Base-by-base conservation (phyloP, 2,113 vertebrate genomes). In the Morone saxatilis region DNA sequence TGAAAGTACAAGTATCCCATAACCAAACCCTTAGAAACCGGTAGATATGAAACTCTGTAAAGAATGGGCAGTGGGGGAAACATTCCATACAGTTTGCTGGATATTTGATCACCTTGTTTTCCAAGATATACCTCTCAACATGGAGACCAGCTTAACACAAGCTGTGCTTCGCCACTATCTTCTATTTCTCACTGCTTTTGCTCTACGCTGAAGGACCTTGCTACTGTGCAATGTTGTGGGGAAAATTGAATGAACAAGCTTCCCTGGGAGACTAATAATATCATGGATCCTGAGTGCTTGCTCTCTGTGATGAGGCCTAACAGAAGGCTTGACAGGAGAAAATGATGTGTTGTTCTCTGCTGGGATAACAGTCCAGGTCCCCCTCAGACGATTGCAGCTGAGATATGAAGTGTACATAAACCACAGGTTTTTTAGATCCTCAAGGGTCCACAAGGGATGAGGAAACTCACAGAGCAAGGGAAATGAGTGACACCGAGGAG, bases 241-340 rank as follows among this genome's bases (percentile, higher is more conserved):
- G 82, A 84, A 92, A 88, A 93, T 80, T 86, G 86, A 91, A 89
- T 88, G 92, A 92, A 92, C 82, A 83, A 88, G 84, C 83, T 84
- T 90, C 86, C 93, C 92, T 80, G 60, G 83, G 93, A 94, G 93
- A 93, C 90, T 92, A 92, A 92, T 93, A 94, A 93, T 89, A 93
- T 88, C 80, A 87, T 84, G 86, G 88, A 88, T 91, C 88, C 82
- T 90, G 88, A 94, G 89, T 89, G 86, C 88, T 83, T 88, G 92
- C 86, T 94, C 88, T 94, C 89, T 81, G 86, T 91, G 85, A 91
- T 92, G 88, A 93, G 91, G 87, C 87, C 89, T 78, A 93, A 89
- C 87, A 87, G 83, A 92, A 87, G 71, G 85, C 90, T 91, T 93
- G 94, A 95, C 92, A 93, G 88, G 91, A 91, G 91, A 90, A 94